Evolutionary conservation across 2,797 vertebrate species (phyloP).

Genomic region (Acipenser transmontanus): DNA sequence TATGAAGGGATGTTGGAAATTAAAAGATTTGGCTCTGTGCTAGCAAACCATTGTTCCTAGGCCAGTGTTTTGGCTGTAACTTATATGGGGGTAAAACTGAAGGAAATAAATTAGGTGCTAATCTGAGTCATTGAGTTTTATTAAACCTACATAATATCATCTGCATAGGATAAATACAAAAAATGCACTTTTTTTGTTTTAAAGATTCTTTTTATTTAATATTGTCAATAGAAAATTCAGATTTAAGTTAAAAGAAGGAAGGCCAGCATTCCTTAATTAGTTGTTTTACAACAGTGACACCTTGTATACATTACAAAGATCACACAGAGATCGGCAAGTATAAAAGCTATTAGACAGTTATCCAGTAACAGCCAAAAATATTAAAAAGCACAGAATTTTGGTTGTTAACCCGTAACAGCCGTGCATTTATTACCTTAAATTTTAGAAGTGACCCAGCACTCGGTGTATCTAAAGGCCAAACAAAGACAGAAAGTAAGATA

Average conservation of each 20-base stretch:
- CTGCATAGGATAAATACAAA: too few relatives aligned
- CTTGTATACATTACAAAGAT: conserved; percentile 9
- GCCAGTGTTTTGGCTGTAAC: too few relatives aligned
- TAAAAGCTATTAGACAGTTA: conserved; percentile 39
- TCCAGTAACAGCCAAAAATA: conserved; percentile 46
- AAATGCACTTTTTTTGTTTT: conserved; percentile 36
- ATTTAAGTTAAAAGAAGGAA: conserved; percentile 34
- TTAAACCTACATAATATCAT: too few relatives aligned
- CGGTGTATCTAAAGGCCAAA: conserved; percentile 41
- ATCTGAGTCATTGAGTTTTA: too few relatives aligned
- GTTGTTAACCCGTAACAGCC: conserved; percentile 73
- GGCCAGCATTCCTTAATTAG: conserved; percentile 58
- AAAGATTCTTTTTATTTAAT: conserved; percentile 18
- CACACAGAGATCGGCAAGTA: conserved; percentile 20
- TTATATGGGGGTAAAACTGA: too few relatives aligned
- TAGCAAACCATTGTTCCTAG: too few relatives aligned
- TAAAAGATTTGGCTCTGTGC: too few relatives aligned
- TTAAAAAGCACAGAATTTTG: conserved; percentile 15
- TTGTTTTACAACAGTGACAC: conserved; percentile 6
- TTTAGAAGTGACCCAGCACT: conserved; percentile 74
- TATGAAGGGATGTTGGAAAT: too few relatives aligned
- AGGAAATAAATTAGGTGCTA: too few relatives aligned
- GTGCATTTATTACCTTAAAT: conserved; percentile 18
- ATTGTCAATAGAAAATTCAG: conserved; percentile 11
- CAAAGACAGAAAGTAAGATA: conserved; percentile 46